A percentile compares a stretch with the other conserved stretches of the same genome.
Evolutionary conservation across 1,140 invertebrate genomes (phyloP).

Genomic region (Sinonovacula constricta): DNA sequence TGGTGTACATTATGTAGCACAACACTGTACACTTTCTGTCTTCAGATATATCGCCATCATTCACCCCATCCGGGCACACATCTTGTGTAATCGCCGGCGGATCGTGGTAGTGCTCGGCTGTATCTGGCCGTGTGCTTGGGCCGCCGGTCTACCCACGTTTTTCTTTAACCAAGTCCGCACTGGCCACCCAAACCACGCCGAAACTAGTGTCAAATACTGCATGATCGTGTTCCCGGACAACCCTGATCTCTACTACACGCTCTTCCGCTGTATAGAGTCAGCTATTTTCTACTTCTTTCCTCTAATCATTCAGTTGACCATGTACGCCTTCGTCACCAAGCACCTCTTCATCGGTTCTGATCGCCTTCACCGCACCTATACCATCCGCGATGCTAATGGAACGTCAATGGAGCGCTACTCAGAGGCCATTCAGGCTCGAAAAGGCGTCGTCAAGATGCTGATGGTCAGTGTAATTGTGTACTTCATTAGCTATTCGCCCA

Average conservation of each 20-base stretch:
- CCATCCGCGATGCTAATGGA: slow-evolving; percentile 63
- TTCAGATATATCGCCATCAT: slow-evolving; percentile 79
- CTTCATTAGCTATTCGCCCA: slow-evolving; percentile 78
- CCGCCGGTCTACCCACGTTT: slow-evolving; percentile 72
- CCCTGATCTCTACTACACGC: slow-evolving; percentile 53
- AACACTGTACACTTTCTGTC: slow-evolving; percentile 47
- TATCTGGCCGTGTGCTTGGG: slow-evolving; percentile 74
- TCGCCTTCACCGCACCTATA: slow-evolving; percentile 60
- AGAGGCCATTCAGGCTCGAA: slow-evolving; percentile 73
- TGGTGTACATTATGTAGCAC: too few species aligned
- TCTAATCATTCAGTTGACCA: slow-evolving; percentile 67
- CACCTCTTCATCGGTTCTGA: slow-evolving; percentile 70
- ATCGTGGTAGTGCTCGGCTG: slow-evolving; percentile 64
- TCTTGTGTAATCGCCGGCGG: slow-evolving; percentile 74
- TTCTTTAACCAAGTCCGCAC: slow-evolving; percentile 71
- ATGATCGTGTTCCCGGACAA: slow-evolving; percentile 62
- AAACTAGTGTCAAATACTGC: slow-evolving; percentile 61
- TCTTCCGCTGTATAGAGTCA: slow-evolving; percentile 76
- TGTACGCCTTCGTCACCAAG: slow-evolving; percentile 74
- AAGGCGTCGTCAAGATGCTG: slow-evolving; percentile 79
- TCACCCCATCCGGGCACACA: slow-evolving; percentile 78
- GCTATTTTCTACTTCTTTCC: slow-evolving; percentile 76
- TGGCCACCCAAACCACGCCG: slow-evolving; percentile 37
- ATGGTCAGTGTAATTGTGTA: slow-evolving; percentile 78
- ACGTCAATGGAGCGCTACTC: slow-evolving; percentile 62